Conservation (phyloP, 1,140 invertebrate species). For the Ceratitis capitata region DNA sequence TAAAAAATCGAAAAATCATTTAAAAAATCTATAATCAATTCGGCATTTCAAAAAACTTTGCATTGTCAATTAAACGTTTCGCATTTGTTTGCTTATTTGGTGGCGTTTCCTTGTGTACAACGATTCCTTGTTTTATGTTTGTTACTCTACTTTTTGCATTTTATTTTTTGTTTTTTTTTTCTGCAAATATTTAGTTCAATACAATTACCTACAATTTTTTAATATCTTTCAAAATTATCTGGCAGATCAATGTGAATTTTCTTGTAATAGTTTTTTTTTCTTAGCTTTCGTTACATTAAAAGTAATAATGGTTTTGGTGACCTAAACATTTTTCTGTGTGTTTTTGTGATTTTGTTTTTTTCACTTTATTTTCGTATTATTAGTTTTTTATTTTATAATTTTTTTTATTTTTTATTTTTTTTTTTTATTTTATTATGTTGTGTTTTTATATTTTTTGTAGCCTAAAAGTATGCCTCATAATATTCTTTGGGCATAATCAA, state of each 20-base stretch:
- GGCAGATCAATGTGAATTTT: slow-evolving; percentile 17
- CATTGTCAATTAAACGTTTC: slow-evolving; percentile 37
- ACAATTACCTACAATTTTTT: slow-evolving; percentile 11
- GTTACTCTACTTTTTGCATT: not conserved
- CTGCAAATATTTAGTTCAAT: not conserved
- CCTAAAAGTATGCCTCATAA: not conserved
- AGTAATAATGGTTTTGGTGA: too few species aligned
- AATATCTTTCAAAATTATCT: slow-evolving; percentile 25
- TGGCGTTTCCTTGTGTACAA: slow-evolving; percentile 36
- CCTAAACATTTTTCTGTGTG: too few species aligned
- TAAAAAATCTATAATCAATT: slow-evolving; percentile 40
- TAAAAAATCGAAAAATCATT: slow-evolving; percentile 41
- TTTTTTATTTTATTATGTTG: not conserved
- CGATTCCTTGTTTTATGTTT: slow-evolving; percentile 13
- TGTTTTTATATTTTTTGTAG: not conserved
- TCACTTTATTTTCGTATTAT: not conserved
- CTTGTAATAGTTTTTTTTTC: too few species aligned
- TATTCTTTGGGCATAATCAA: not conserved
- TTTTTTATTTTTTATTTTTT: not conserved
- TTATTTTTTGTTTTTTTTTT: not conserved
- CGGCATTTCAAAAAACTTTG: slow-evolving; percentile 32
- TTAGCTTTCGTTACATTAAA: too few species aligned
- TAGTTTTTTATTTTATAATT: not conserved
- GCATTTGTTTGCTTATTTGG: slow-evolving; percentile 33
- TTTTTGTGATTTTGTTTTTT: not conserved